Evolutionary conservation across 2,888 invertebrate species (phyloP).

Genomic region (Torymus auratus): DNA sequence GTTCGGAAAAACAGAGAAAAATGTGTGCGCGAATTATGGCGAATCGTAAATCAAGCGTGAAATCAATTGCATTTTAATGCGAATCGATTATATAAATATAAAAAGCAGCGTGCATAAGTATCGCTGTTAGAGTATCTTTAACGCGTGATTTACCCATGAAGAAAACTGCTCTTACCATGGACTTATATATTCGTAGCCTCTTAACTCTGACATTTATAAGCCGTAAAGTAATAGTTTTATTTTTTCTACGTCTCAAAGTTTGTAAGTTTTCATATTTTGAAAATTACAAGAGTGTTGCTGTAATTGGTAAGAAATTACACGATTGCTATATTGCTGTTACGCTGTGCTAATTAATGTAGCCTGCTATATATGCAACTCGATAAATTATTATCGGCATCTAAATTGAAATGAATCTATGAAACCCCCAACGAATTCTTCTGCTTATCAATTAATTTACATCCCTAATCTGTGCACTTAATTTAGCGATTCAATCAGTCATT

Average conservation of each 20-base stretch:
- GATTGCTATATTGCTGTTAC: too few relatives aligned
- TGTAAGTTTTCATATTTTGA: too few relatives aligned
- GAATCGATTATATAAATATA: conserved; percentile 31
- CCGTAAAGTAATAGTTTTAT: neutral
- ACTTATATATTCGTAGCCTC: neutral
- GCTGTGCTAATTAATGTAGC: neutral
- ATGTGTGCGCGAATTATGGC: conserved; percentile 51
- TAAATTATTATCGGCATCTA: too few relatives aligned
- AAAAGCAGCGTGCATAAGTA: neutral
- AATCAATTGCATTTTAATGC: conserved; percentile 46
- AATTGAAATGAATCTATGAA: too few relatives aligned
- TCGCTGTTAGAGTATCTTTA: neutral
- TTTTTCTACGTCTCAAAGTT: neutral
- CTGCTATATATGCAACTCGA: too few relatives aligned
- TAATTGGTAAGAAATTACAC: too few relatives aligned
- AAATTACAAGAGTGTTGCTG: too few relatives aligned
- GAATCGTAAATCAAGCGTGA: conserved; percentile 38
- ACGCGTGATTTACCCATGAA: neutral
- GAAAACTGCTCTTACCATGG: conserved; percentile 4
- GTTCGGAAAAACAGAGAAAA: conserved; percentile 36
- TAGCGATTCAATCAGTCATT: neutral
- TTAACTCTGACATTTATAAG: conserved; percentile 13
- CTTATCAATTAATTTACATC: neutral
- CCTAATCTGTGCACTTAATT: neutral
- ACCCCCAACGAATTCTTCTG: too few relatives aligned